phyloP scores from a whole-genome alignment of 2,888 invertebrate species.

The Pammene fasciana region DNA sequence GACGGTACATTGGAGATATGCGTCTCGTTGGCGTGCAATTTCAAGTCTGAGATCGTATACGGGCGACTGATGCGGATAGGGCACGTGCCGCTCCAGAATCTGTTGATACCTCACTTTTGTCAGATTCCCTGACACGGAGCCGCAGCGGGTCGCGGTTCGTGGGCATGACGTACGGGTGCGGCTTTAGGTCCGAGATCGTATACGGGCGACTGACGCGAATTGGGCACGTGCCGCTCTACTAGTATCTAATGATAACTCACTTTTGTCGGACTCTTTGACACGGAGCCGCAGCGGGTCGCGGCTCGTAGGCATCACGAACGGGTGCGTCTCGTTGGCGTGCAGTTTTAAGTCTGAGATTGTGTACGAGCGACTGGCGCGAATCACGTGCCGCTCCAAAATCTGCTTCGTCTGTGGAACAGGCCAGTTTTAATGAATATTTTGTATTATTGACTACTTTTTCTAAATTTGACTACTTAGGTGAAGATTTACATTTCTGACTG shows the following conservation, averaged over 20 bases:
- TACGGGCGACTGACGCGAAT: constrained; percentile 90
- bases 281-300: constrained; percentile 86
- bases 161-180: constrained; percentile 86
- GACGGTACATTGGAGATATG: too few relatives aligned
- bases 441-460: too few relatives aligned
- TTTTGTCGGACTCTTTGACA: too few relatives aligned
- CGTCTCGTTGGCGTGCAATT: too few relatives aligned
- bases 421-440: background rate
- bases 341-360: constrained; percentile 91
- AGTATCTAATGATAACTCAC: constrained; percentile 83
- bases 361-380: constrained; percentile 90
- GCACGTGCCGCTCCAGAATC: too few relatives aligned
- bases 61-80: too few relatives aligned
- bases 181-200: constrained; percentile 90
- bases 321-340: constrained; percentile 86
- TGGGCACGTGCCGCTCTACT: constrained; percentile 95
- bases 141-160: constrained; percentile 89
- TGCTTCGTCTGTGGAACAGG: constrained; percentile 86
- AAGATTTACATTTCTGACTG: background rate
- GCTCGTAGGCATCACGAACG: constrained; percentile 87
- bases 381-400: constrained; percentile 94
- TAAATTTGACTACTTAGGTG: background rate
- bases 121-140: constrained; percentile 88
- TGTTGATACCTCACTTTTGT: constrained; percentile 82
- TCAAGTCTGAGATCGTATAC: too few relatives aligned